These are phyloP conservation scores for Gibbula magus DNA, from an alignment of 2,888 invertebrate species.

Conservation along the genomic window DNA sequence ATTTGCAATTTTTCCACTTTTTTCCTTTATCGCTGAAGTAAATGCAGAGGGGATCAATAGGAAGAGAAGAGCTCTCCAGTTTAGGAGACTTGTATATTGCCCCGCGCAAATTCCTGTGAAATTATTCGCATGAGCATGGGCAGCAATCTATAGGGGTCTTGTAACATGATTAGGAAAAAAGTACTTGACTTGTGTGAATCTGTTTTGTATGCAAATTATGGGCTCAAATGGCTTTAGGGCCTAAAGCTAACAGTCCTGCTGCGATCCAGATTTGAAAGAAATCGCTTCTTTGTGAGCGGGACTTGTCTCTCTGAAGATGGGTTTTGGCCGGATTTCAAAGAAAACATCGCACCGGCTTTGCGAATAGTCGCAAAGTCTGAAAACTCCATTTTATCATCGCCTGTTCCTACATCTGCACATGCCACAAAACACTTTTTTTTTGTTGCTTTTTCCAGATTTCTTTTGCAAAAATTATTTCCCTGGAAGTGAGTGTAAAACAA, in stretches of 20 bases:
- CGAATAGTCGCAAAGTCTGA: not conserved
- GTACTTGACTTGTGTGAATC: not conserved
- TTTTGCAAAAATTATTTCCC: too few species aligned
- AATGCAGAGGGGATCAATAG: slow-evolving; percentile 3
- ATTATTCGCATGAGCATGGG: not conserved
- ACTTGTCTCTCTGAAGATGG: not conserved
- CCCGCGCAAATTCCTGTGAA: not conserved
- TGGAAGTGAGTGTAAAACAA: too few species aligned
- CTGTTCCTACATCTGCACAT: too few species aligned
- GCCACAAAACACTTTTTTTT: too few species aligned
- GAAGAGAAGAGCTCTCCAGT: not conserved
- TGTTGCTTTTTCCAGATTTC: too few species aligned
- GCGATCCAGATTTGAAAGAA: slow-evolving; percentile 2
- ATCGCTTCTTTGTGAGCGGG: not conserved
- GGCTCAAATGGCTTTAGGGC: not conserved
- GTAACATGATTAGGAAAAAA: not conserved
- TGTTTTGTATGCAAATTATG: slow-evolving; percentile 11
- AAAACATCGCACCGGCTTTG: not conserved
- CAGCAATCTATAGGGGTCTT: not conserved
- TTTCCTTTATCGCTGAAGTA: slow-evolving; percentile 10
- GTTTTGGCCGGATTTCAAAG: slow-evolving; percentile 1
- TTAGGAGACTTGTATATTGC: slow-evolving; percentile 16
- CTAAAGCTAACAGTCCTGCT: not conserved
- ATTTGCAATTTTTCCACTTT: not conserved
- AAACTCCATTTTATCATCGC: not conserved